Evolutionary conservation across 2,113 vertebrate species (phyloP).

Genomic region (Ceyx cyanopectus): DNA sequence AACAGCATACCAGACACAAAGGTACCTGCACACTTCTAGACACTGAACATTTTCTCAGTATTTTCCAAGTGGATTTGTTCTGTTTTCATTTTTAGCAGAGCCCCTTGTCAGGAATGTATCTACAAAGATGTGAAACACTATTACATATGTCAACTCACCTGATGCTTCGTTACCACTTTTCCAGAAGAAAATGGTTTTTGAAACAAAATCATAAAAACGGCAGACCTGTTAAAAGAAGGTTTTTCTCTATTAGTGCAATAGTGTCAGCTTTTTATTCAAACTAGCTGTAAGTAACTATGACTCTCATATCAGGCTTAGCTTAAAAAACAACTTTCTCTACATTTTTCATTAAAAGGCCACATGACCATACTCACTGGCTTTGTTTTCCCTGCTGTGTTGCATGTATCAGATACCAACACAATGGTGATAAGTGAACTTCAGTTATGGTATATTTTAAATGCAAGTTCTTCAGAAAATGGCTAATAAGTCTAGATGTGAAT

Average conservation of each 20-base stretch:
- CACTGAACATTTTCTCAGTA: background rate
- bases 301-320: background rate
- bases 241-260: conserved; percentile 29
- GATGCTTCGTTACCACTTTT: conserved; percentile 89
- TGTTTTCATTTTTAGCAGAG: background rate
- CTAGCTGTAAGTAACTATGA: background rate
- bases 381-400: background rate
- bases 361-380: background rate
- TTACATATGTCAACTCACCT: conserved; percentile 78
- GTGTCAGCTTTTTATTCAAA: background rate
- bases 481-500: background rate
- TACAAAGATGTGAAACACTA: background rate
- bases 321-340: background rate
- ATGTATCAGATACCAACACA: background rate
- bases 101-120: background rate
- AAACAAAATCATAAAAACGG: conserved; percentile 92
- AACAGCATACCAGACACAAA: background rate
- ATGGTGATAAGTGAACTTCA: background rate
- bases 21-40: background rate
- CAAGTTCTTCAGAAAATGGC: background rate
- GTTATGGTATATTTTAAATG: background rate
- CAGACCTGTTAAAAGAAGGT: conserved; percentile 80
- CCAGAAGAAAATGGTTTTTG: conserved; percentile 98
- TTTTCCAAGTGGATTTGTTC: background rate
- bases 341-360: background rate